phyloP scores from a whole-genome alignment of 53 echinoderm and acorn worm species.

The Arbacia lixula region DNA sequence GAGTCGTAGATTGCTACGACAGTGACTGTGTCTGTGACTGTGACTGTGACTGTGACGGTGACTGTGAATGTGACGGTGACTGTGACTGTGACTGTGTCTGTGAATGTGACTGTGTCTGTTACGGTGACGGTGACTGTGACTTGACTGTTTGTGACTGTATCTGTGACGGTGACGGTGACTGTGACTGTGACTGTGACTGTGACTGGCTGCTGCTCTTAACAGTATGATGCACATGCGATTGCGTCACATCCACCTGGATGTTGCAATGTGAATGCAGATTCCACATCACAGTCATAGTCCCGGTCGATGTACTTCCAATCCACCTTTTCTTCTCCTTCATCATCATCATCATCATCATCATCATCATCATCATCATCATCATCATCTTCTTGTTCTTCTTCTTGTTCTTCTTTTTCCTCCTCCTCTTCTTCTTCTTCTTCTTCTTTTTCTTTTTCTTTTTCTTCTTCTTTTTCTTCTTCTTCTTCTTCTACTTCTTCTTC shows the following conservation, averaged over 20 bases:
- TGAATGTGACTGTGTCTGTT: not conserved
- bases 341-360: not conserved
- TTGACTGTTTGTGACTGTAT: too few species aligned
- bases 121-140: too few species aligned
- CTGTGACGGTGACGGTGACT: too few species aligned
- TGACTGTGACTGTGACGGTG: not conserved
- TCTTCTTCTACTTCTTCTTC: constrained; percentile 20
- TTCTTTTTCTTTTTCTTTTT: constrained; percentile 2
- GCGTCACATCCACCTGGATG: too few species aligned
- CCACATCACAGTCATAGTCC: too few species aligned
- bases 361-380: not conserved
- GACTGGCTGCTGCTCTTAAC: too few species aligned
- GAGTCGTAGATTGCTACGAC: too few species aligned
- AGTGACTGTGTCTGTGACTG: too few species aligned
- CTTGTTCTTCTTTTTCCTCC: constrained; percentile 19
- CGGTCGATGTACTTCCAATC: too few species aligned
- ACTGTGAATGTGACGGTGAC: not conserved
- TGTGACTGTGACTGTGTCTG: not conserved
- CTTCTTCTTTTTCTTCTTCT: not conserved
- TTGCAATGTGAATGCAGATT: too few species aligned
- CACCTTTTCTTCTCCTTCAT: not conserved
- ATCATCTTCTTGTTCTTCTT: not conserved
- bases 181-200: too few species aligned
- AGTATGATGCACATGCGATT: too few species aligned
- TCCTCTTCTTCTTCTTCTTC: constrained; percentile 25